Evolutionary conservation across 2,113 vertebrate genomes (phyloP).

Genomic region (Micromys minutus): DNA sequence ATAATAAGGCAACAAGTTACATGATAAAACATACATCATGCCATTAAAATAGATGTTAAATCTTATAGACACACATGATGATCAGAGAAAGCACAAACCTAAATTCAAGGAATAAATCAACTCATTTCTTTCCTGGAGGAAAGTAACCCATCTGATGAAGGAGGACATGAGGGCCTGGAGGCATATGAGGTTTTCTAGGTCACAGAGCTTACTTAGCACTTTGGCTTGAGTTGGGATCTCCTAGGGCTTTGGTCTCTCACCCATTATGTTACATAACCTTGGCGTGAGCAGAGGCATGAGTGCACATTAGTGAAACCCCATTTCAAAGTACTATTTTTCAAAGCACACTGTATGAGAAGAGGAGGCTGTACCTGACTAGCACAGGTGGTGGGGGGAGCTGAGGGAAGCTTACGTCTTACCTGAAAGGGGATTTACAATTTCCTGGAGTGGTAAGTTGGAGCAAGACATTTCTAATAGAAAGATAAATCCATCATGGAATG

Average conservation of each 20-base stretch:
- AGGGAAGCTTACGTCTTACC: background rate
- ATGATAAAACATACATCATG: background rate
- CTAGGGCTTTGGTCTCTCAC: background rate
- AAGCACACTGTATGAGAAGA: background rate
- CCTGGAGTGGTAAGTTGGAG: background rate
- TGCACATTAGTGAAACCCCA: background rate
- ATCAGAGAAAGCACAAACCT: background rate
- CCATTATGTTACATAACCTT: background rate
- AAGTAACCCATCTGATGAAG: background rate
- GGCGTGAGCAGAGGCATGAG: background rate
- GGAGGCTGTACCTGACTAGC: background rate
- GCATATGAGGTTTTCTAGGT: background rate
- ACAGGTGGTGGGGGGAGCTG: background rate
- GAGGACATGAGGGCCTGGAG: background rate
- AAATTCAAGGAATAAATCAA: background rate
- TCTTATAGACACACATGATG: background rate
- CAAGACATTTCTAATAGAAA: background rate
- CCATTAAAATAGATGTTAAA: background rate
- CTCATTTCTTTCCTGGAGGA: background rate
- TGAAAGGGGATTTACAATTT: background rate
- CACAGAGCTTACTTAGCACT: background rate
- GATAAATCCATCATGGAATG: background rate
- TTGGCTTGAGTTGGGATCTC: background rate
- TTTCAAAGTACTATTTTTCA: background rate
- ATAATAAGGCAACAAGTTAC: background rate